phyloP scores from a whole-genome alignment of 2,797 vertebrate genomes.

The Ciconia nigra region DNA sequence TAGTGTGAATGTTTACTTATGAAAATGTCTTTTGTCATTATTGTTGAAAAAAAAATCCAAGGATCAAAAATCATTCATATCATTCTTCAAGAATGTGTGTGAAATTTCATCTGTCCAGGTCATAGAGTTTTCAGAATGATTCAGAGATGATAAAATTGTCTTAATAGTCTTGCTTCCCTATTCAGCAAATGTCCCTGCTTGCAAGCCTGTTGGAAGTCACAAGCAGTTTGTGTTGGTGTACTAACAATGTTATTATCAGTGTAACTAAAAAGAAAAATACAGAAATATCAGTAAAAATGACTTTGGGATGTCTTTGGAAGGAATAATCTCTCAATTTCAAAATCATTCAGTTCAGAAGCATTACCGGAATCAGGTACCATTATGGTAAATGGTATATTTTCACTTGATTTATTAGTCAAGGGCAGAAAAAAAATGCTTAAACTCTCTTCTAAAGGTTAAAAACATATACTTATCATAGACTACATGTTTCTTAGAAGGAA shows the following conservation, averaged over 20 bases:
- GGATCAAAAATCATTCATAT: neutral
- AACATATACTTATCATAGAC: neutral
- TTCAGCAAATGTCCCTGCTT: neutral
- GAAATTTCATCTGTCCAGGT: neutral
- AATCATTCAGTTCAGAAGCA: neutral
- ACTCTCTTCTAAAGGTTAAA: conserved; percentile 22
- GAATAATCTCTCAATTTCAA: neutral
- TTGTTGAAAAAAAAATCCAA: neutral
- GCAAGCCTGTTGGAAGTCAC: neutral
- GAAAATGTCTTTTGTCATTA: neutral
- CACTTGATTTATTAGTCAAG: neutral
- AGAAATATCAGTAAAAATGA: neutral
- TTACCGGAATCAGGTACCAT: neutral
- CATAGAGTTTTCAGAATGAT: neutral
- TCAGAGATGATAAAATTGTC: neutral
- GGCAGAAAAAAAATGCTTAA: neutral
- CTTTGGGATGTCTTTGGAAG: neutral
- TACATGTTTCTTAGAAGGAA: neutral
- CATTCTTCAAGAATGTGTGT: neutral
- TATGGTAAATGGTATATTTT: neutral
- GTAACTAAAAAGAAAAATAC: neutral
- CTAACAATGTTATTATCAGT: neutral
- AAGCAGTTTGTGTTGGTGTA: neutral
- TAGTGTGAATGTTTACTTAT: neutral
- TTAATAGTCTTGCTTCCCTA: neutral